Percentiles rank a stretch among this genome's conserved stretches.
Conservation (phyloP, 2,797 vertebrate species). For the Tarsius wallacei region DNA sequence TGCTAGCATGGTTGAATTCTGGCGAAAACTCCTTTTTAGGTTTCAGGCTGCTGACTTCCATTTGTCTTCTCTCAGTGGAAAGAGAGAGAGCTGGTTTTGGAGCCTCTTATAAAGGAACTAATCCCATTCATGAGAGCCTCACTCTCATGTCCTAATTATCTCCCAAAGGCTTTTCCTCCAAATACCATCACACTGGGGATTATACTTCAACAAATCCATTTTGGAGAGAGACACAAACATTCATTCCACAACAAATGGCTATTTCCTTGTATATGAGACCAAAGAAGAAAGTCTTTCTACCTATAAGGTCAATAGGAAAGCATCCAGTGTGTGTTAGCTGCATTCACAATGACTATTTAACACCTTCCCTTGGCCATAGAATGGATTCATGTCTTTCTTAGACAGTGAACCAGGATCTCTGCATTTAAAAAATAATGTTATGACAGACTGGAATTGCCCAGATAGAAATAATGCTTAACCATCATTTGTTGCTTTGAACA, state of each 20-base stretch:
- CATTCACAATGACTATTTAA: background rate
- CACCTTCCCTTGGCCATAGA: background rate
- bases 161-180: background rate
- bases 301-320: background rate
- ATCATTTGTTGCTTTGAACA: background rate
- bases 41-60: background rate
- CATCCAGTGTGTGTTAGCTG: background rate
- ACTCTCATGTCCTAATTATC: no score
- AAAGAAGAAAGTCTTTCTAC: background rate
- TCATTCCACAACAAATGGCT: background rate
- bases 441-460: background rate
- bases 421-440: background rate
- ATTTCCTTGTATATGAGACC: background rate
- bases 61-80: background rate
- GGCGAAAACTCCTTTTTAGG: background rate
- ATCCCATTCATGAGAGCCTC: background rate
- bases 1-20: background rate
- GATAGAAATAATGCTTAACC: background rate
- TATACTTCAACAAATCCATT: background rate
- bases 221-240: background rate
- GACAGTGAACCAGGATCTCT: background rate
- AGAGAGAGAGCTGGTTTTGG: background rate
- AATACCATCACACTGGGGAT: background rate
- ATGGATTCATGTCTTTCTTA: background rate
- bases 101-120: background rate